Evolutionary conservation across 1,140 invertebrate genomes (phyloP), one percentile per base, ranked within the genome.

Genomic region (Geopemphigus sp.): DNA sequence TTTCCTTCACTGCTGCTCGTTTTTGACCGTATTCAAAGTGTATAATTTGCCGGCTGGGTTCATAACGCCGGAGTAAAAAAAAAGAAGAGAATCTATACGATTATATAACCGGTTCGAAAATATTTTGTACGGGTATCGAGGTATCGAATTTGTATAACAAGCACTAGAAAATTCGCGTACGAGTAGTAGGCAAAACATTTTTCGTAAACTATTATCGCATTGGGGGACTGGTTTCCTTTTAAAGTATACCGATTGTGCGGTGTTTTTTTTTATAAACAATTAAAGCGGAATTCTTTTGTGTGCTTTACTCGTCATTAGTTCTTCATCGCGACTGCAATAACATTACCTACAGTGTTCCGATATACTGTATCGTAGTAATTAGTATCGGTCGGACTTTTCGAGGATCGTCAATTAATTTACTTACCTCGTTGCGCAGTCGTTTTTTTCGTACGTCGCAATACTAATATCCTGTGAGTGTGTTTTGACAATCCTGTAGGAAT

Each of bases 21-120:
- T 54, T 72, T 50, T 54, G n/a, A 54, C 68, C 17, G 47, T 54
- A 68, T 68, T 50, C 22, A 50, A 50, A 50, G 39, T 68, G 22
- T 68, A 54, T 54, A 54, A 54, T 54, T 72, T 54, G 24, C 50
- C 50, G 26, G 5, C 5, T 32, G 50, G 4, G 5, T 8, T n/a
- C 29, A 32, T 39, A 39, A 39, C n/a, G 50, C 29, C 53, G 14
- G 14, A 29, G 19, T 17, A 68, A 50, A 68, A 68, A 22, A 53
- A 53, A 53, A 53, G 8, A 39, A 39, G 3, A 19, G 24, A 5
- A 47, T 66, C 12, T 39, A 72, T 32, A 72, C 45, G 14, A 72
- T 72, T 54, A 72, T 54, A 72, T 72, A 72, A 72, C 68, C 68
- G 68, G 68, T 72, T 72, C 50, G 24, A 29, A 19, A 72, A 72